Evolutionary conservation across 2,888 invertebrate genomes (phyloP), one percentile per base, ranked within the genome.

Genomic region (Rapana venosa): DNA sequence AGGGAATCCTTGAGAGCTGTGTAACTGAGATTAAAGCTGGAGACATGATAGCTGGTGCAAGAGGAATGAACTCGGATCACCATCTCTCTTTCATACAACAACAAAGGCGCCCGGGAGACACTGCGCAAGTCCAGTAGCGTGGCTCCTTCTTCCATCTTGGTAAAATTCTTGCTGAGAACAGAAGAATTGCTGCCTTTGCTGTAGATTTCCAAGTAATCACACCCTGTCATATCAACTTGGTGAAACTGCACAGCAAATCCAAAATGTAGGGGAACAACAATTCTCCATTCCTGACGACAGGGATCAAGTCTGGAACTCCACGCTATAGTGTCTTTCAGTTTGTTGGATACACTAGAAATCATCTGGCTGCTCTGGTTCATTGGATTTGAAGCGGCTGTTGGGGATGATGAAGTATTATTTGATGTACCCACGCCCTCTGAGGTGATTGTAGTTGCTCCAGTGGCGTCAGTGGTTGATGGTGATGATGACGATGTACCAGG

Each of bases 191-290:
- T 47, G 22, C 47, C 81, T 6, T 15, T n/a, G 22, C 11, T 58
- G 58, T 20, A 58, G 58, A 85, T 20, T 20, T 56, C 58, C 84
- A 85, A 58, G 36, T 30, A 85, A 17, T 85, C 58, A 13, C n/a
- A 30, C 30, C 58, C 84, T 11, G 22, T n/a, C 84, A 85, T 85
- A 2, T 56, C 20, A 6, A 85, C 84, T 4, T 8, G 11, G 30
- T 56, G n/a, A 30, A 85, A 85, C n/a, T 85, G 58, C 56, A 85
- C 84, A 85, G 26, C 84, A n/a, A 85, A 30, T 6, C 84, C 84
- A 15, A 20, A 4, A 30, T 36, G 17, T 30, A 58, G 58, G 15
- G 84, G 58, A 36, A n/a, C 58, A n/a, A 85, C 17, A 30, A 85
- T 58, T 11, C 56, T 30, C 84, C 84, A 85, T 58, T 85, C 30